Conservation (phyloP, 2,113 vertebrate genomes). For the Leucopsar rothschildi region DNA sequence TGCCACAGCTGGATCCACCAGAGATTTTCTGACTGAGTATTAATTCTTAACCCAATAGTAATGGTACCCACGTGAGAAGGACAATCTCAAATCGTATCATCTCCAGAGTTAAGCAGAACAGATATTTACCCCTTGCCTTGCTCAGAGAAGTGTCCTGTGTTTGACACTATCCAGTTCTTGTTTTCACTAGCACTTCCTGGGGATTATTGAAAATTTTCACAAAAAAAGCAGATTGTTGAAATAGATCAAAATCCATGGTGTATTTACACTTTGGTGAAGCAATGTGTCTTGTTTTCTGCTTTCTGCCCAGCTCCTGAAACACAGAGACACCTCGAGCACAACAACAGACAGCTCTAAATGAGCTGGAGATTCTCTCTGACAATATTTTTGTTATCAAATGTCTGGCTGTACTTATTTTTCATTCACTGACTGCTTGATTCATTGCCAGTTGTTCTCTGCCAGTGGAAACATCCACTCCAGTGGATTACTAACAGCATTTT, state of each 20-base stretch:
- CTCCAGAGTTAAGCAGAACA: neutral
- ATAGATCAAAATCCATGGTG: neutral
- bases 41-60: neutral
- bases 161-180: neutral
- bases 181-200: neutral
- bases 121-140: neutral
- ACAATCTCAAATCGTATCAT: neutral
- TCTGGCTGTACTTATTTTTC: slow-evolving; percentile 13
- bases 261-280: neutral
- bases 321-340: neutral
- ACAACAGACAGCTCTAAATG: neutral
- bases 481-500: neutral
- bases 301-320: neutral
- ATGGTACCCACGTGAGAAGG: neutral
- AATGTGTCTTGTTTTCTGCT: neutral
- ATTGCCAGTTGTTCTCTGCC: neutral
- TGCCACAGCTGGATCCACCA: neutral
- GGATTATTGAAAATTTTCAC: neutral
- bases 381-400: slow-evolving; percentile 31
- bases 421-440: slow-evolving; percentile 7
- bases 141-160: neutral
- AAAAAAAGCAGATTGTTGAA: neutral
- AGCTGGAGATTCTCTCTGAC: neutral
- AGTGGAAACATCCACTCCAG: slow-evolving; percentile 1
- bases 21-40: neutral